Conservation (phyloP, 2,888 invertebrate species). For the Drosophila paranaensis region DNA sequence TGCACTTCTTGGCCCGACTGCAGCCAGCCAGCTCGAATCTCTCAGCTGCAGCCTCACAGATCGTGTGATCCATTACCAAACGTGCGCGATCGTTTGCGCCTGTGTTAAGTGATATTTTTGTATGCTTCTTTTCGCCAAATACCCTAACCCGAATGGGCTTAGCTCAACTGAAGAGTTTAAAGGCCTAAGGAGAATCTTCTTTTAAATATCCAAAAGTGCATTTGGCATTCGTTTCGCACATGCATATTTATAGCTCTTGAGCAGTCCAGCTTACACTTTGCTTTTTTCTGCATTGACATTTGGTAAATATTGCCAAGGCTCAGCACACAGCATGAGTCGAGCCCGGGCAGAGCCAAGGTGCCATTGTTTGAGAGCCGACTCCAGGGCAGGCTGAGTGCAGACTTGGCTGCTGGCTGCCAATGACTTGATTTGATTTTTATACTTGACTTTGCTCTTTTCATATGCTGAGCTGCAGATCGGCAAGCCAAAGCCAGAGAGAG, state of each 20-base stretch:
- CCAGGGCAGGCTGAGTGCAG: constrained; percentile 38
- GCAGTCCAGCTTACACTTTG: constrained; percentile 55
- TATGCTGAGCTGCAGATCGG: constrained; percentile 38
- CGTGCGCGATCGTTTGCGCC: constrained; percentile 80
- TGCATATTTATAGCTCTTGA: constrained; percentile 41
- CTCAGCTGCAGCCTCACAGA: constrained; percentile 49
- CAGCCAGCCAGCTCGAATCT: constrained; percentile 34
- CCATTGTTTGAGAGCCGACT: constrained; percentile 35
- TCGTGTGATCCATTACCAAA: constrained; percentile 82
- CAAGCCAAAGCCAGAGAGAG: background rate
- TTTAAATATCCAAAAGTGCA: constrained; percentile 10
- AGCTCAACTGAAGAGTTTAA: background rate
- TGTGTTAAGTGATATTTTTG: constrained; percentile 70
- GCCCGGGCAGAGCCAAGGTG: constrained; percentile 21
- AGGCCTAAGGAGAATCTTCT: too few species aligned
- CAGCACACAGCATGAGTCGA: constrained; percentile 57
- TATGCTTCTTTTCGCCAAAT: constrained; percentile 21
- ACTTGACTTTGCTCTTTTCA: constrained; percentile 54
- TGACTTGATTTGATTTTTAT: constrained; percentile 79
- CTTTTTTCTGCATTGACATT: constrained; percentile 74
- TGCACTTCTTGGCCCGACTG: constrained; percentile 31
- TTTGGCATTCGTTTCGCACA: constrained; percentile 11
- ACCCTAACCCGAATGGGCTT: constrained; percentile 21
- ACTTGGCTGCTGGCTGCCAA: constrained; percentile 60
- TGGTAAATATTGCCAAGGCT: constrained; percentile 75